Percentiles rank a stretch among this genome's conserved stretches.
These are phyloP conservation scores for Artibeus lituratus DNA, from an alignment of 2,797 vertebrate species.

Conservation along the genomic window DNA sequence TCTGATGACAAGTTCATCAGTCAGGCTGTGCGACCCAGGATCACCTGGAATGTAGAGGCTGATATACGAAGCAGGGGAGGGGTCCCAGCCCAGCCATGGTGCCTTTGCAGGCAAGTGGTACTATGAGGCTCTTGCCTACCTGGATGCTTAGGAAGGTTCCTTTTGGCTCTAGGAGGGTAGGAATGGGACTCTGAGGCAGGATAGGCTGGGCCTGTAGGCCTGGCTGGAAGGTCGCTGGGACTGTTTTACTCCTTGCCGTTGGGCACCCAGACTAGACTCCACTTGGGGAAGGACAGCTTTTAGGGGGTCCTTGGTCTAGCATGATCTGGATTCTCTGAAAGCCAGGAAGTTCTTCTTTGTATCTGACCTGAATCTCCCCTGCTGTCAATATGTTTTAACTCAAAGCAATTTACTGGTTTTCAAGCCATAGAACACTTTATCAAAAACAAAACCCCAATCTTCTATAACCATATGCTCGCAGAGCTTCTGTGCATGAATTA, in stretches of 20 bases:
- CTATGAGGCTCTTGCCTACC: neutral
- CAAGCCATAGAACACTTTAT: neutral
- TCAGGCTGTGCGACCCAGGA: neutral
- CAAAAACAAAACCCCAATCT: neutral
- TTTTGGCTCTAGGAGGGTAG: neutral
- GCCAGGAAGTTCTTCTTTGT: neutral
- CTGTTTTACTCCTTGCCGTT: neutral
- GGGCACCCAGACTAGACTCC: neutral
- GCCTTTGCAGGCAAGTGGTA: neutral
- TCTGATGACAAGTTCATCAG: neutral
- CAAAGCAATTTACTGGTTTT: conserved; percentile 5
- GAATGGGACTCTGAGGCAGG: neutral
- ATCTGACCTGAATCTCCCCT: neutral
- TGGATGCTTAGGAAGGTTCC: neutral
- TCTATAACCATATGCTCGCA: neutral
- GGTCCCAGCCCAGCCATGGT: neutral
- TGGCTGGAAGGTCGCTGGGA: neutral
- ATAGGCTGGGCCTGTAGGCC: neutral
- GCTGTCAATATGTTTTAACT: neutral
- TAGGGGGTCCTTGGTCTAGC: neutral
- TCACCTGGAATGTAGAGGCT: neutral
- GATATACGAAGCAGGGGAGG: neutral
- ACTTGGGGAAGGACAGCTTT: neutral
- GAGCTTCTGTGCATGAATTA: neutral
- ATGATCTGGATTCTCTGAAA: conserved; percentile 3